Evolutionary conservation across 2,888 invertebrate genomes (phyloP), one percentile per base, ranked within the genome.

Genomic region (Stictocephala bisonia): DNA sequence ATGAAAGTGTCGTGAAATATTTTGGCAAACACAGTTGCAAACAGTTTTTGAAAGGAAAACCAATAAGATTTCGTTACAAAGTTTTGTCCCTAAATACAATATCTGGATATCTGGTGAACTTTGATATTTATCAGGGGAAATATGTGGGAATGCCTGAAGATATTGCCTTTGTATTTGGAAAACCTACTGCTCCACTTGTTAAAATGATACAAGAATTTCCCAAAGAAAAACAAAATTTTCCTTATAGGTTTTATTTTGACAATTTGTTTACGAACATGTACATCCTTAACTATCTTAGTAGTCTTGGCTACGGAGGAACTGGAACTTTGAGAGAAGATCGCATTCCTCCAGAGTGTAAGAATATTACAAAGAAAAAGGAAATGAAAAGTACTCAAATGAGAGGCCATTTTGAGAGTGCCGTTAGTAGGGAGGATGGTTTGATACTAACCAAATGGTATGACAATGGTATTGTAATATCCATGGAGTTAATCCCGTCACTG

Each of bases 1-100:
- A 82, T 77, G 81, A 82, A 74, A 75, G 76, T 29, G 81, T 82
- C 80, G 76, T 82, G 1, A 75, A 79, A 31, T 82, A 82, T 79
- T 83, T 80, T 79, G 82, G 81, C 50, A 74, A 78, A 73, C 80
- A 82, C 75, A 76, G 78, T 58, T 81, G 78, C 56, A 81, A 82
- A 44, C 81, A 81, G 72, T 82, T 79, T 75, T 77, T 81, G 9
- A 68, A 78, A 20, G 80, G 81, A 11, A 83, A 83, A 53, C 81
- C 81, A 3, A 82, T 82, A 41, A 70, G 80, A 51, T 82, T 82
- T 77, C 79, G 80, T 6, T 82, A 78, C 67, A 81, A 83, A 77
- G 75, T 80, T 64, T 82, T 81, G 81, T 78, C 75, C 51, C 53
- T 81, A n/a, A 81, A 80, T 75, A 75, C 78, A 26, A 70, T 51